These are phyloP conservation scores for Ericerus pela DNA, from an alignment of 1,140 invertebrate species.

Conservation along the genomic window DNA sequence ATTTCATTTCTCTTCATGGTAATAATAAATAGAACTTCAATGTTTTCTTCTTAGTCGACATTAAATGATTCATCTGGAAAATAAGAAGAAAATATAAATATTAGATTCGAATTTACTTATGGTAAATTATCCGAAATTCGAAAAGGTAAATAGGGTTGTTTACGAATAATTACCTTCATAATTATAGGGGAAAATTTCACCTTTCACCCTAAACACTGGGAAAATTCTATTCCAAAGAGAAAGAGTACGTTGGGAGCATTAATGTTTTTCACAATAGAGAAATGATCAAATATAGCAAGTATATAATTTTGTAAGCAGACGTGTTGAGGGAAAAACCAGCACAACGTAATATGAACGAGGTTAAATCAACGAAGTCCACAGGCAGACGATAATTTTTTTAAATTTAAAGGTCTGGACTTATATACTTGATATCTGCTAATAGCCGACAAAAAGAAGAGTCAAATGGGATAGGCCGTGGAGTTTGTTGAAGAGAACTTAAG, in stretches of 20 bases:
- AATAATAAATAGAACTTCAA: not conserved
- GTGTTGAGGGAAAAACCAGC: no score
- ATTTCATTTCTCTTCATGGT: constrained; percentile 9
- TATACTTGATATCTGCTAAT: no score
- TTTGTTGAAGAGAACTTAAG: not conserved
- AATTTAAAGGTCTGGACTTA: no score
- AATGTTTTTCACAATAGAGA: not conserved
- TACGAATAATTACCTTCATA: not conserved
- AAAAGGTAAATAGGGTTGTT: no score
- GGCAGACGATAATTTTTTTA: no score
- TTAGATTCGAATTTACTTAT: not conserved
- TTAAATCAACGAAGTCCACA: no score
- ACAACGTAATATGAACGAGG: no score
- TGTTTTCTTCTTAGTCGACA: not conserved
- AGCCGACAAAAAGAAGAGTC: no score
- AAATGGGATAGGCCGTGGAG: not conserved
- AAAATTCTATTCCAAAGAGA: not conserved
- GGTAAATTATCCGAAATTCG: not conserved
- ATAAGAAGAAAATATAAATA: not conserved
- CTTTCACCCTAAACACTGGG: not conserved
- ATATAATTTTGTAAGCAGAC: no score
- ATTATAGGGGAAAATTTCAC: not conserved
- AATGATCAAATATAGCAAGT: no score
- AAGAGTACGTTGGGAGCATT: not conserved
- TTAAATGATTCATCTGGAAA: not conserved